Conservation (phyloP, 1,140 invertebrate species). For the Yoshiicerus persimilis region DNA sequence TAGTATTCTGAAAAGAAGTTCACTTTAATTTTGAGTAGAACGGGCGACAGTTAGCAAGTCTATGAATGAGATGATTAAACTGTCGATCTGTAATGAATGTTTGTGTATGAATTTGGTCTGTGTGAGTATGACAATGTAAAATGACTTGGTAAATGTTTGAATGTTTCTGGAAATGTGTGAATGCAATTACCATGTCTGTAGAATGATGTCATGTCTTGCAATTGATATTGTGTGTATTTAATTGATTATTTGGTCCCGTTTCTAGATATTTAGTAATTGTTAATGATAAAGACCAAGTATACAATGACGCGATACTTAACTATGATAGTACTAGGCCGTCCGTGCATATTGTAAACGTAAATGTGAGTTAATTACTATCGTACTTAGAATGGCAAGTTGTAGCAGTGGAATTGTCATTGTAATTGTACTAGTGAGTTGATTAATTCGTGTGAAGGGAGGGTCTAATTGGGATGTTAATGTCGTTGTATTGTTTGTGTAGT, state of each 20-base stretch:
- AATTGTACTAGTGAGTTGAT: neutral
- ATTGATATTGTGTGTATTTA: neutral
- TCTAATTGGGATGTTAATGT: neutral
- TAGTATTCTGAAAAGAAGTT: neutral
- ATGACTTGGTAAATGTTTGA: neutral
- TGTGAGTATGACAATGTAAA: too few species aligned
- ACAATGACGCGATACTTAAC: neutral
- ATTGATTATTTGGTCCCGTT: neutral
- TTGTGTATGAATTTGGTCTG: neutral
- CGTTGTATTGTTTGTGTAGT: neutral
- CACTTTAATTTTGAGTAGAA: neutral
- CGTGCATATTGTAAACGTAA: neutral
- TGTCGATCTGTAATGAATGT: neutral
- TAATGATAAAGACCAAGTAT: neutral
- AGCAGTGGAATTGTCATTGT: neutral
- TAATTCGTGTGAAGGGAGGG: neutral
- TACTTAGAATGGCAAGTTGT: neutral
- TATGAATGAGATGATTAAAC: neutral
- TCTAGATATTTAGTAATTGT: neutral
- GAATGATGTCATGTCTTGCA: neutral
- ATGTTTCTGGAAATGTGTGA: neutral
- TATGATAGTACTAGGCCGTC: neutral
- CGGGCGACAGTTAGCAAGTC: neutral
- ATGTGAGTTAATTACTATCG: neutral
- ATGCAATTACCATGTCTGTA: neutral